Percentiles rank a stretch among this genome's conserved stretches.
phyloP scores from a whole-genome alignment of 1,140 invertebrate genomes.

The Acromyrmex heyeri region DNA sequence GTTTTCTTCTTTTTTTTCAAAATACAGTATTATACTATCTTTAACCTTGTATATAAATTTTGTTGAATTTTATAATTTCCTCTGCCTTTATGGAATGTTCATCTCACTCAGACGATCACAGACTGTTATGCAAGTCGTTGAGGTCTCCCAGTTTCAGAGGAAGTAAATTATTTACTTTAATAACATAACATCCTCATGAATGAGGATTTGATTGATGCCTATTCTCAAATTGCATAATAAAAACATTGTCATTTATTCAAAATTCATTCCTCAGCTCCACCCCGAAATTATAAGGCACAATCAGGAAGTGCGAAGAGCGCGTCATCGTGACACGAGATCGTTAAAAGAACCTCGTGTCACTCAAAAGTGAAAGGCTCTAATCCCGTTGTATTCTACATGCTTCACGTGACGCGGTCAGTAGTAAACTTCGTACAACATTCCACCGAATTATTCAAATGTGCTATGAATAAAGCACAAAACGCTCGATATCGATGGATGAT shows the following conservation, averaged over 20 bases:
- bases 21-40: neutral
- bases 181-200: neutral
- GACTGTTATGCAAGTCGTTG: neutral
- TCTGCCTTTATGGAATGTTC: neutral
- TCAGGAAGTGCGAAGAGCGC: constrained; percentile 1
- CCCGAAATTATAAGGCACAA: neutral
- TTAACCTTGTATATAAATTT: neutral
- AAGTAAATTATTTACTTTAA: constrained; percentile 5
- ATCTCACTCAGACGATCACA: neutral
- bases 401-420: neutral
- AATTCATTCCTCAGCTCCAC: neutral
- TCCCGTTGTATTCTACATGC: constrained; percentile 32
- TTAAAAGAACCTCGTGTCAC: constrained; percentile 4
- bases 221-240: neutral
- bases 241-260: neutral
- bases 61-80: neutral
- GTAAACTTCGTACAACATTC: neutral
- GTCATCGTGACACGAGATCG: constrained; percentile 52
- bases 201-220: neutral
- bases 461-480: neutral
- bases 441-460: too few species aligned
- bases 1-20: constrained; percentile 4
- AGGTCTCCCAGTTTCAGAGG: neutral
- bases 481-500: neutral
- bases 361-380: constrained; percentile 76